Conservation (phyloP, 2,797 vertebrate species). For the Pantherophis vulpinus region DNA sequence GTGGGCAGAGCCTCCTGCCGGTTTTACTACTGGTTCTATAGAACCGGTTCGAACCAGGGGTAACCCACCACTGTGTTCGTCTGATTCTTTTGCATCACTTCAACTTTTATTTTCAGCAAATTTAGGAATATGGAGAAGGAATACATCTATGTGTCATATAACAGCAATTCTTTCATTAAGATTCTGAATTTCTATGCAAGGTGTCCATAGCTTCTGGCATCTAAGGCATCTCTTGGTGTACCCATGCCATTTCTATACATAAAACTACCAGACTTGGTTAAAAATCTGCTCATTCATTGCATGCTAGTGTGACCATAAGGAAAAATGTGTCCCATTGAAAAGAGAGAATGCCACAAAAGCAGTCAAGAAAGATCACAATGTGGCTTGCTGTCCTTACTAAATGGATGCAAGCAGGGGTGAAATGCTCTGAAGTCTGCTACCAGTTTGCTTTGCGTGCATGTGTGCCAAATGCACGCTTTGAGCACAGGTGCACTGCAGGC, state of each 20-base stretch:
- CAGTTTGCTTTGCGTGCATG: no score
- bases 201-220: neutral
- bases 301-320: no score
- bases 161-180: neutral
- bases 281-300: no score
- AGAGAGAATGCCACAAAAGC: neutral
- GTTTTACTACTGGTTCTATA: no score
- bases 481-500: no score
- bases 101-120: neutral
- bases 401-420: neutral
- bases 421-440: no score
- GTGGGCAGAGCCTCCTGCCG: no score
- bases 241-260: no score
- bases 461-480: no score
- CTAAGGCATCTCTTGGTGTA: no score
- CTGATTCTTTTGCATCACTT: neutral
- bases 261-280: neutral
- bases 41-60: no score
- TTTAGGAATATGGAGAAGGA: neutral
- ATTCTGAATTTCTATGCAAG: neutral
- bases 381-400: constrained; percentile 17
- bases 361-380: constrained; percentile 21
- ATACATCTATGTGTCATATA: neutral
- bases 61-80: no score
- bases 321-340: neutral